Conservation (phyloP, 2,888 invertebrate species). For the Spatulosminthurus flaviceps region DNA sequence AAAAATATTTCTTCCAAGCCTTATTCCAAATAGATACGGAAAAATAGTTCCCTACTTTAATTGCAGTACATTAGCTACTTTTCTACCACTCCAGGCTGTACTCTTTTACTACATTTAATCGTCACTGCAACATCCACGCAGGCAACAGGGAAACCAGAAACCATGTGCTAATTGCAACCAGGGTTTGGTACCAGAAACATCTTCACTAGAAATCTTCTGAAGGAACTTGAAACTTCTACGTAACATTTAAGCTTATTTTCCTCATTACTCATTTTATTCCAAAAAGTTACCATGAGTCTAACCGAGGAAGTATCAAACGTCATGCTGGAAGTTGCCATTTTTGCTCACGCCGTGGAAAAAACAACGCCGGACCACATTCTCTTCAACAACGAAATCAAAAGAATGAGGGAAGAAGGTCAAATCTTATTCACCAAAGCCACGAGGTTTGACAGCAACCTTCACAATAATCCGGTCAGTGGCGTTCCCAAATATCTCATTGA, state of each 20-base stretch:
- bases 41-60: no score
- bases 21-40: no score
- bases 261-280: neutral
- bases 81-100: no score
- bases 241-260: neutral
- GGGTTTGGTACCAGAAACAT: no score
- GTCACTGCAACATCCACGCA: no score
- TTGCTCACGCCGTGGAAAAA: neutral
- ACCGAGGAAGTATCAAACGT: neutral
- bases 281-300: neutral
- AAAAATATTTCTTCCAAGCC: no score
- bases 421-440: neutral
- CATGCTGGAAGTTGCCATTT: neutral
- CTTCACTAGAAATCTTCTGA: no score
- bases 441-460: neutral
- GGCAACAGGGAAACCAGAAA: no score
- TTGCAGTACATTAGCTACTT: no score
- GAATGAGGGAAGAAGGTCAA: neutral
- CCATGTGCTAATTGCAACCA: no score
- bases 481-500: neutral
- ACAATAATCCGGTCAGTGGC: neutral
- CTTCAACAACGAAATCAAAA: neutral
- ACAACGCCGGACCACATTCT: neutral
- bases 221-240: neutral
- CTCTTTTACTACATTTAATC: no score